These are phyloP conservation scores for Pycnonotus jocosus DNA, from an alignment of 2,113 vertebrate species.

Conservation along the genomic window DNA sequence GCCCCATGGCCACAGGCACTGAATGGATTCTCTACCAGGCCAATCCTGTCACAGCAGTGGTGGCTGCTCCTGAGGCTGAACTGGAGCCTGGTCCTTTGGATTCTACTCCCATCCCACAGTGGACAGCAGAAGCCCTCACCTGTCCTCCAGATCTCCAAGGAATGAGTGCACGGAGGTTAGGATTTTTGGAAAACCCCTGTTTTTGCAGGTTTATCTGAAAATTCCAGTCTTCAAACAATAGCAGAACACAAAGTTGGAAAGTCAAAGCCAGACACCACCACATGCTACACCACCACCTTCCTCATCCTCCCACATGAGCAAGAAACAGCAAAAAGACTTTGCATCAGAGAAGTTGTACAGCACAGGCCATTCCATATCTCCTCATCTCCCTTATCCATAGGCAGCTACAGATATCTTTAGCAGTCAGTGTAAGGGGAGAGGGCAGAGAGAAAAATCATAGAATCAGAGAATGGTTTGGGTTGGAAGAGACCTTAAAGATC, in stretches of 20 bases:
- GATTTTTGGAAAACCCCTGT: neutral
- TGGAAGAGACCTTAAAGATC: neutral
- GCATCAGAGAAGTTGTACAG: neutral
- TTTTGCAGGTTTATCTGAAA: neutral
- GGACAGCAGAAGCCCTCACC: neutral
- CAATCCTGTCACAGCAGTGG: rapidly evolving
- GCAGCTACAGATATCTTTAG: neutral
- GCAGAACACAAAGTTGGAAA: neutral
- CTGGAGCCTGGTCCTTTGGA: neutral
- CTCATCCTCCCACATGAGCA: neutral
- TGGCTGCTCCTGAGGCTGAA: neutral
- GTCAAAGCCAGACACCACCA: neutral
- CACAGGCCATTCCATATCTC: neutral
- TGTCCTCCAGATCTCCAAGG: neutral
- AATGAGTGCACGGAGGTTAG: neutral
- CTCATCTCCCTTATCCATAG: neutral
- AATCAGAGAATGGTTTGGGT: neutral
- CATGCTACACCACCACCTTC: neutral
- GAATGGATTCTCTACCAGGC: neutral
- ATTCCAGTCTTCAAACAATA: neutral
- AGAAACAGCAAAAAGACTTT: neutral
- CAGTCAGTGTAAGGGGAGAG: neutral
- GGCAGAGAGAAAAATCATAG: neutral
- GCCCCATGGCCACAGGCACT: neutral
- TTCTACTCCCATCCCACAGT: neutral